These are phyloP conservation scores for Stenotaenia linearis DNA, from an alignment of 2,888 invertebrate genomes.

Conservation along the genomic window DNA sequence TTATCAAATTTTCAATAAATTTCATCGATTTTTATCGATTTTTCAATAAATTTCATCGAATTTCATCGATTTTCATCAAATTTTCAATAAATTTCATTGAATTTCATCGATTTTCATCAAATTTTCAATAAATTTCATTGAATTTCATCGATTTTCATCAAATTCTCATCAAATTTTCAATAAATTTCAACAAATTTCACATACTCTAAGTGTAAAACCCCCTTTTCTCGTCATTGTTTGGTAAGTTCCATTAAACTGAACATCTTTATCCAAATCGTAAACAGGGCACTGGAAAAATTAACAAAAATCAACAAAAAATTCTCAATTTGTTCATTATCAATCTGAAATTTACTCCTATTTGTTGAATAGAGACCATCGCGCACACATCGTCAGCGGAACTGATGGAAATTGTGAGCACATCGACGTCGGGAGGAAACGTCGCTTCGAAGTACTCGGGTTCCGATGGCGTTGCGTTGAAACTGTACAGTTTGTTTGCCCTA, in stretches of 20 bases:
- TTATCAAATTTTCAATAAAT: no score
- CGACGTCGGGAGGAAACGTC: conserved; percentile 51
- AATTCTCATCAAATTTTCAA: no score
- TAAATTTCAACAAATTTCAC: conserved; percentile 51
- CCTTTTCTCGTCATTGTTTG: conserved; percentile 71
- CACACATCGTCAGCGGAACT: conserved; percentile 55
- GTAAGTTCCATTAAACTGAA: conserved; percentile 61
- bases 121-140: no score
- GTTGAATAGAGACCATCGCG: conserved; percentile 72
- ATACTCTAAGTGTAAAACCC: conserved; percentile 67
- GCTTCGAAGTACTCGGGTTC: conserved; percentile 60
- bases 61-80: no score
- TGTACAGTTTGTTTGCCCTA: conserved; percentile 41
- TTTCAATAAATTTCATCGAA: no score
- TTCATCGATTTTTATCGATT: no score
- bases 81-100: no score
- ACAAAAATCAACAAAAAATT: conserved; percentile 13
- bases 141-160: no score
- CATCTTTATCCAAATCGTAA: conserved; percentile 69
- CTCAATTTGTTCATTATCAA: not conserved
- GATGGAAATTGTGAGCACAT: conserved; percentile 46
- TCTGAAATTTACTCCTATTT: conserved; percentile 55
- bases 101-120: no score
- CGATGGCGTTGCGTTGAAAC: conserved; percentile 51
- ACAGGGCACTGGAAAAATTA: conserved; percentile 72